Evolutionary conservation across 2,888 invertebrate species (phyloP).

Genomic region (Drosophila vallismaia): DNA sequence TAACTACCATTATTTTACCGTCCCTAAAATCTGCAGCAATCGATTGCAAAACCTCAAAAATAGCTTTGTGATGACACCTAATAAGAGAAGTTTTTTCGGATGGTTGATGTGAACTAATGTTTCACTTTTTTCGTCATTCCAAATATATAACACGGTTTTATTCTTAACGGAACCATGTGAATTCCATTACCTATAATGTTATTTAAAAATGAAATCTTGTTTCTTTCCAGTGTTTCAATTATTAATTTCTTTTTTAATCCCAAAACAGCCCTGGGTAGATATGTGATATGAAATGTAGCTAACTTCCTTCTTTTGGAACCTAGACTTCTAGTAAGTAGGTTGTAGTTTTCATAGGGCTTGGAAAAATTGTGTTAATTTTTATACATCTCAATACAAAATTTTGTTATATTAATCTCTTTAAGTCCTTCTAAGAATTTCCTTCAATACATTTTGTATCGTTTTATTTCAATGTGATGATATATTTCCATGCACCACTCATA

Average conservation of each 20-base stretch:
- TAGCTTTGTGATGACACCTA: no score
- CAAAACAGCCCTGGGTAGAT: neutral
- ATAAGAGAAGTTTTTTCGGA: no score
- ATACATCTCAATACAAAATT: neutral
- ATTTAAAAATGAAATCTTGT: neutral
- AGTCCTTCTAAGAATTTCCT: neutral
- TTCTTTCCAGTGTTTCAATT: neutral
- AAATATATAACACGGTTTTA: no score
- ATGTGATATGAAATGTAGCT: neutral
- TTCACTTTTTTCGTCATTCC: no score
- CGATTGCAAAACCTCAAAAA: no score
- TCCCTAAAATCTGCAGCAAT: no score
- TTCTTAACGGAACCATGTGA: no score
- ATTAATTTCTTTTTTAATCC: neutral
- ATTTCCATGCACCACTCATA: slow-evolving; percentile 81
- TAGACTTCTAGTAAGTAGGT: neutral
- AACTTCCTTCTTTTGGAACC: neutral
- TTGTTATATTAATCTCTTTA: neutral
- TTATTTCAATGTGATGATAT: slow-evolving; percentile 62
- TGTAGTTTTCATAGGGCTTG: neutral
- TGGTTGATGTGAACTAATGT: no score
- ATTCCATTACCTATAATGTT: no score
- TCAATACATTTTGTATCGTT: neutral
- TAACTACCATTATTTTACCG: no score
- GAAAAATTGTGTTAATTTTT: neutral